A percentile compares a stretch with the other conserved stretches of the same genome.
Evolutionary conservation across 2,797 vertebrate genomes (phyloP).

Genomic region (Orestias chungarensis): DNA sequence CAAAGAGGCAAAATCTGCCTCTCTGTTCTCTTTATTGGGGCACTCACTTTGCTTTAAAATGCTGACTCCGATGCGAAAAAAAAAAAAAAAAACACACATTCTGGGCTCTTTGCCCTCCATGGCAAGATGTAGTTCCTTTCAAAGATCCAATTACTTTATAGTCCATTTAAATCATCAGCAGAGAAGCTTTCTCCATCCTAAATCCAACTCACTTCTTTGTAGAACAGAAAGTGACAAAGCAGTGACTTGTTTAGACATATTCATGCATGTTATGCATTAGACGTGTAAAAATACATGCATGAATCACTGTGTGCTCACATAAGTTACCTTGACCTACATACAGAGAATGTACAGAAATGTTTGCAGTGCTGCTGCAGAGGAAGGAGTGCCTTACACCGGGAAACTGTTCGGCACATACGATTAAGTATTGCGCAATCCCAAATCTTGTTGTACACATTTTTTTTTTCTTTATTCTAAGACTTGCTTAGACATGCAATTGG

Average conservation of each 20-base stretch:
- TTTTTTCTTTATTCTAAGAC: not conserved
- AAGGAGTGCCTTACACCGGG: not conserved
- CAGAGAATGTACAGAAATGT: constrained; percentile 18
- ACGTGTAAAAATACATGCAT: not conserved
- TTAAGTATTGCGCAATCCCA: not conserved
- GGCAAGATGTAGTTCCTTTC: constrained; percentile 18
- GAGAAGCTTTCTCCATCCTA: constrained; percentile 19
- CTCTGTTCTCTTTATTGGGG: constrained; percentile 54
- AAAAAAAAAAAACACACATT: constrained; percentile 47
- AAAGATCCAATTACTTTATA: constrained; percentile 32
- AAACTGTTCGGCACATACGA: not conserved
- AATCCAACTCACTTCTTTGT: constrained; percentile 25
- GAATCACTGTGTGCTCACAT: constrained; percentile 29
- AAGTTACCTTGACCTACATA: constrained; percentile 23
- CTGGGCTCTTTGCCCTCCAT: constrained; percentile 36
- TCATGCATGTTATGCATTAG: constrained; percentile 8
- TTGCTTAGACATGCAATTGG: constrained; percentile 14
- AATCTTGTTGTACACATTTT: not conserved
- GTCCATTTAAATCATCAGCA: constrained; percentile 38
- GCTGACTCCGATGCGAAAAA: constrained; percentile 49
- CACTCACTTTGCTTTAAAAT: constrained; percentile 30
- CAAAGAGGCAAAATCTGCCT: constrained; percentile 23
- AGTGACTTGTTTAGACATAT: constrained; percentile 7
- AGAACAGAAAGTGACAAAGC: constrained; percentile 1
- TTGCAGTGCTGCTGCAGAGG: constrained; percentile 7